These are phyloP conservation scores for Drosophila kambysellisi DNA, from an alignment of 2,888 invertebrate species.

Conservation along the genomic window DNA sequence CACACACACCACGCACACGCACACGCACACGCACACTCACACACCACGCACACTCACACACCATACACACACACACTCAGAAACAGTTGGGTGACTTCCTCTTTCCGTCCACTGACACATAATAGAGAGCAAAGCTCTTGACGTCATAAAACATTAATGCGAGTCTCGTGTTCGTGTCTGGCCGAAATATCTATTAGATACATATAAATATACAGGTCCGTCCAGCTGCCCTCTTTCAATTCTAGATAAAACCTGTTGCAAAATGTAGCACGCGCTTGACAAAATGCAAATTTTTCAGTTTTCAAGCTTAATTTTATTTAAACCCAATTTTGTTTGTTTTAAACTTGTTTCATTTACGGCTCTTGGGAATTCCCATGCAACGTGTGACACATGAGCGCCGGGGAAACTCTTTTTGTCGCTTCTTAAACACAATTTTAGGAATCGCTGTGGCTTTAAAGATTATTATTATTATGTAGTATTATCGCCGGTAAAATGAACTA, in stretches of 20 bases:
- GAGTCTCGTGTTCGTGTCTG: slow-evolving; percentile 19
- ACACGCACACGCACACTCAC: slow-evolving; percentile 26
- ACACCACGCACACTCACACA: neutral
- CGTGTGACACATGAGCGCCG: slow-evolving; percentile 33
- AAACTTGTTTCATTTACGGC: neutral
- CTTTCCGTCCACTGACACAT: slow-evolving; percentile 1
- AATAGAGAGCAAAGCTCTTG: slow-evolving; percentile 40
- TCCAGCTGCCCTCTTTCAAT: slow-evolving; percentile 14
- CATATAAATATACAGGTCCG: slow-evolving; percentile 14
- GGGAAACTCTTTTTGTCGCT: slow-evolving; percentile 37
- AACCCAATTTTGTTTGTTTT: slow-evolving; percentile 9
- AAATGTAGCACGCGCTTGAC: slow-evolving; percentile 13
- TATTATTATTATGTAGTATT: neutral
- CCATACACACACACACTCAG: slow-evolving; percentile 31
- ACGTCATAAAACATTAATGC: slow-evolving; percentile 44
- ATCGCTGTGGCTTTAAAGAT: neutral
- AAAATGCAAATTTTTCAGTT: slow-evolving; percentile 29
- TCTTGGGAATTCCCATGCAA: slow-evolving; percentile 40
- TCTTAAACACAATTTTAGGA: too few relatives aligned
- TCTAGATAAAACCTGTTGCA: slow-evolving; percentile 32
- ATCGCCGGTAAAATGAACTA: slow-evolving; percentile 27
- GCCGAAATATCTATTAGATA: slow-evolving; percentile 23
- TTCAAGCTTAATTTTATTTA: neutral
- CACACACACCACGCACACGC: too few relatives aligned
- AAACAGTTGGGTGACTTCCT: slow-evolving; percentile 73